These are phyloP conservation scores for Nesoenas mayeri DNA, from an alignment of 2,113 vertebrate genomes.

Conservation along the genomic window DNA sequence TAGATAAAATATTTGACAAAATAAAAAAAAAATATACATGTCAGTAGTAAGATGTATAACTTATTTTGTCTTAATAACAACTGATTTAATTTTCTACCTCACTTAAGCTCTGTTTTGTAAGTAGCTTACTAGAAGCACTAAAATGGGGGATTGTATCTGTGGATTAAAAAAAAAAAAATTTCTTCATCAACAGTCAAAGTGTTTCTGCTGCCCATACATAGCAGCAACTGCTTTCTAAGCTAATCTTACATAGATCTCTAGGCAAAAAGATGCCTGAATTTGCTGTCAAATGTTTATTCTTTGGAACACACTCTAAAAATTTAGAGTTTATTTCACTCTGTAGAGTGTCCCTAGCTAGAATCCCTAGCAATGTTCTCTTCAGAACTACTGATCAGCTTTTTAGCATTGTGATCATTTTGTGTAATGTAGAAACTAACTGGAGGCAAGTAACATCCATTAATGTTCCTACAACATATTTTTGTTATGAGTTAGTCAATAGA, in stretches of 20 bases:
- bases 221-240: background rate
- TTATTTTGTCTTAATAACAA: background rate
- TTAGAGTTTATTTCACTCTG: background rate
- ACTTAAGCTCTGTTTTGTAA: background rate
- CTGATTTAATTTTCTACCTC: background rate
- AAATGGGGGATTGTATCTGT: background rate
- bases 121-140: background rate
- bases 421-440: background rate
- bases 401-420: background rate
- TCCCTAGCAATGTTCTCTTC: background rate
- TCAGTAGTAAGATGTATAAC: background rate
- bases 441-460: background rate
- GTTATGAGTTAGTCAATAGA: background rate
- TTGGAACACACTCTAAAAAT: background rate
- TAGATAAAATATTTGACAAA: background rate
- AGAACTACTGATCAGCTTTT: background rate
- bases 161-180: background rate
- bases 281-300: background rate
- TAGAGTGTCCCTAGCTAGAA: accelerated
- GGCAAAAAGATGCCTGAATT: background rate
- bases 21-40: background rate
- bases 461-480: background rate
- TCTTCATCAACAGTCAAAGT: background rate
- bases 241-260: background rate
- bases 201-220: background rate